Evolutionary conservation across 2,888 invertebrate genomes (phyloP).

Genomic region (Scaptomyza tumidula): DNA sequence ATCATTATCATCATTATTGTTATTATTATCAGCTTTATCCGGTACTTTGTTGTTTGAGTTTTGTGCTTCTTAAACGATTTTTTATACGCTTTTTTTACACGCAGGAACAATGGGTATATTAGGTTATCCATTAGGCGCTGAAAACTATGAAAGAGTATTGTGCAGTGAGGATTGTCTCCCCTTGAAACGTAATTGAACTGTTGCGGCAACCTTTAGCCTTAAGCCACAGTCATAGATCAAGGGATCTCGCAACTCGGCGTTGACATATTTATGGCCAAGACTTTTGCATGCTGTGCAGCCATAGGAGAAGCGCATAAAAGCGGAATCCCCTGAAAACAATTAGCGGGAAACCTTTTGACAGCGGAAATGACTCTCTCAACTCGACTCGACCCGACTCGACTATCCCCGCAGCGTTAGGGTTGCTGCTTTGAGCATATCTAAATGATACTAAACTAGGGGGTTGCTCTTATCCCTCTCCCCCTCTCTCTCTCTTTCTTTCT

Average conservation of each 20-base stretch:
- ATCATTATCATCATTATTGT: conserved; percentile 11
- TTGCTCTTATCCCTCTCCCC: background rate
- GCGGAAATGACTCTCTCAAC: background rate
- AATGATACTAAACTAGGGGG: background rate
- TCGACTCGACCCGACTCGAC: too few relatives aligned
- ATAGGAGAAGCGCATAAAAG: background rate
- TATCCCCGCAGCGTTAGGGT: background rate
- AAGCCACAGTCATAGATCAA: conserved; percentile 41
- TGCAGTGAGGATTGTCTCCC: background rate
- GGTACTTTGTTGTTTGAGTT: conserved; percentile 10
- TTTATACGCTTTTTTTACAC: too few relatives aligned
- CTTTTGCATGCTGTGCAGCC: conserved; percentile 12
- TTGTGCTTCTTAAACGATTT: conserved; percentile 47
- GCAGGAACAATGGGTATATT: background rate
- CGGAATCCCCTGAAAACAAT: conserved; percentile 42
- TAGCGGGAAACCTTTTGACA: conserved; percentile 57
- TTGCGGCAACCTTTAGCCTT: conserved; percentile 16
- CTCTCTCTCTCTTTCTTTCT: too few relatives aligned
- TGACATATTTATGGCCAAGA: conserved; percentile 48
- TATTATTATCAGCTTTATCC: conserved; percentile 12
- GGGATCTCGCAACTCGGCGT: conserved; percentile 14
- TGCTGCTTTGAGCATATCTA: background rate
- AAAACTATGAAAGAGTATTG: background rate
- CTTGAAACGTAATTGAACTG: background rate
- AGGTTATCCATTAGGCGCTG: background rate